Evolutionary conservation across 2,797 vertebrate genomes (phyloP).

Genomic region (Spatula versicolor): DNA sequence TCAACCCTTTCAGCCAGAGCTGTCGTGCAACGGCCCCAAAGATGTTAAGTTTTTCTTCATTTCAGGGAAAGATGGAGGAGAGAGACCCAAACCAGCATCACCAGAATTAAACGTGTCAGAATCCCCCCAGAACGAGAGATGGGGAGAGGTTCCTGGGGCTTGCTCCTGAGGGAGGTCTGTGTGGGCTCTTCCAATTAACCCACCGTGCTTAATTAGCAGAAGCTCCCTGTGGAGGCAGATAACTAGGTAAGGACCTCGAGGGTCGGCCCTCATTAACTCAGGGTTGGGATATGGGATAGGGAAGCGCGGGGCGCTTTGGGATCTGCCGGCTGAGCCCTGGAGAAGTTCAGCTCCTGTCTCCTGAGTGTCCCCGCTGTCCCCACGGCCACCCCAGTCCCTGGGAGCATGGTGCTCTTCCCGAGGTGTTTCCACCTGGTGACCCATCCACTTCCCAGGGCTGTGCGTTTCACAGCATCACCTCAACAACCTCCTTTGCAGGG

Average conservation of each 20-base stretch:
- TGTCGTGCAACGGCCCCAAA: not conserved
- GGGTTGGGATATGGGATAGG: not conserved
- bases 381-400: too few relatives aligned
- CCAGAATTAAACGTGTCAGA: not conserved
- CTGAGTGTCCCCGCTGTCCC: not conserved
- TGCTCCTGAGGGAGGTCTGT: not conserved
- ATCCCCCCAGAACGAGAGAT: not conserved
- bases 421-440: not conserved
- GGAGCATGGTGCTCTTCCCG: not conserved
- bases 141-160: not conserved
- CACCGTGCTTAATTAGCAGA: not conserved
- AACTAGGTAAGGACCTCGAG: not conserved
- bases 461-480: not conserved
- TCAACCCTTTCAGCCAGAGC: not conserved
- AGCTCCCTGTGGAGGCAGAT: not conserved
- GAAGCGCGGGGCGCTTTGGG: not conserved
- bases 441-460: not conserved
- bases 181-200: slow-evolving; percentile 21
- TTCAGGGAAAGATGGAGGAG: not conserved
- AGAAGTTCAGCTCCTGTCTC: not conserved
- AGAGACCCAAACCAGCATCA: not conserved
- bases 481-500: not conserved
- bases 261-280: not conserved
- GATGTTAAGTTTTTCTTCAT: not conserved
- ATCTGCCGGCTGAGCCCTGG: not conserved